Evolutionary conservation across 2,888 invertebrate species (phyloP).

Genomic region (Myathropa florea): DNA sequence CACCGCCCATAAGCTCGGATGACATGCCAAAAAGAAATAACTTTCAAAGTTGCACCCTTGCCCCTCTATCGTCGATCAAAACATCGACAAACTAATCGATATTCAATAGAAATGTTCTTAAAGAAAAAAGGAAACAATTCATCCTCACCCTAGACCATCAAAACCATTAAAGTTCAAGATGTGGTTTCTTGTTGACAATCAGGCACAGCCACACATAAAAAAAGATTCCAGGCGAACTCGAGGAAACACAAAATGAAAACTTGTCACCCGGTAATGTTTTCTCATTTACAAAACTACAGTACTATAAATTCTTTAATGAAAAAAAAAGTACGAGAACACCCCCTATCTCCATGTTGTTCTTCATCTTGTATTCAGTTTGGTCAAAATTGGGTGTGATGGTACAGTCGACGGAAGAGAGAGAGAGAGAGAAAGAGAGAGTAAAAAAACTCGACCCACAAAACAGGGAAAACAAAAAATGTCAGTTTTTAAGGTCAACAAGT

Average conservation of each 20-base stretch:
- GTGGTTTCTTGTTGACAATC: neutral
- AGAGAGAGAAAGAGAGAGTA: neutral
- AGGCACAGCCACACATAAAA: neutral
- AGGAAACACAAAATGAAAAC: neutral
- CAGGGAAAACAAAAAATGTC: neutral
- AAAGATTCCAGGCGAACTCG: neutral
- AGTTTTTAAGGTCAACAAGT: constrained; percentile 35
- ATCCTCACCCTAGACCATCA: neutral
- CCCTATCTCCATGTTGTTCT: neutral
- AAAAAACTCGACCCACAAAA: neutral
- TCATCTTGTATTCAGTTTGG: neutral
- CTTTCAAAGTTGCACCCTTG: constrained; percentile 9
- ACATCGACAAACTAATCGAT: constrained; percentile 13
- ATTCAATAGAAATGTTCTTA: constrained; percentile 5
- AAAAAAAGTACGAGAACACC: neutral
- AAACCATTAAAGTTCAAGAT: constrained; percentile 6
- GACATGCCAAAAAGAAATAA: constrained; percentile 22
- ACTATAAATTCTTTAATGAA: neutral
- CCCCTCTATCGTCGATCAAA: neutral
- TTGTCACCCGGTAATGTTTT: constrained; percentile 6
- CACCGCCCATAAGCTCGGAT: constrained; percentile 12
- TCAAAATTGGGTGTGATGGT: neutral
- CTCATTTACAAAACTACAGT: constrained; percentile 15
- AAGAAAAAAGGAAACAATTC: neutral
- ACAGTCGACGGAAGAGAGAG: neutral